Conservation (phyloP, 2,113 vertebrate species). For the Stegostoma tigrinum region DNA sequence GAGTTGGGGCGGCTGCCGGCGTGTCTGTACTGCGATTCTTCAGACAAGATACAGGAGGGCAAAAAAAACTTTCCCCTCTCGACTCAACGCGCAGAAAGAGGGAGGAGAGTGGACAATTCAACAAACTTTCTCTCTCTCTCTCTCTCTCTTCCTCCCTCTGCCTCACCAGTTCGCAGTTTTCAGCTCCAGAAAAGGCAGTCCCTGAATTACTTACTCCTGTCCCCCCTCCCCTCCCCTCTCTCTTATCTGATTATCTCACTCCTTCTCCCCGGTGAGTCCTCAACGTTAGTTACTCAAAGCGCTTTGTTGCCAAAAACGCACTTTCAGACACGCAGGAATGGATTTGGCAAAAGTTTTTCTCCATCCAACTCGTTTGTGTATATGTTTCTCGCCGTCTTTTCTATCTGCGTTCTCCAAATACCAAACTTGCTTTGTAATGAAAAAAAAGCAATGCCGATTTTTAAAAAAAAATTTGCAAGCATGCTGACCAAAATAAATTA, state of each 20-base stretch:
- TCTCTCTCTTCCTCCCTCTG: background rate
- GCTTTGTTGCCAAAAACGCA: background rate
- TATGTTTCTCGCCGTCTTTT: background rate
- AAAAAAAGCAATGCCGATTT: background rate
- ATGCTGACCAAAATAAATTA: no score
- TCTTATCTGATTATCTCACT: background rate
- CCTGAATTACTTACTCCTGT: background rate
- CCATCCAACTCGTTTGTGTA: background rate
- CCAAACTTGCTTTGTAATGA: background rate
- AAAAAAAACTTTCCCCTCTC: background rate
- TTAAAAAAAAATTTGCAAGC: no score
- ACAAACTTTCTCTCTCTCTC: background rate
- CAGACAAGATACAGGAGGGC: constrained; percentile 21
- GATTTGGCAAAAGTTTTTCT: background rate
- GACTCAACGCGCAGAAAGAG: background rate
- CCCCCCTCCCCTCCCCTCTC: no score
- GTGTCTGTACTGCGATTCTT: constrained; percentile 14
- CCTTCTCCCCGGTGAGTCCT: background rate
- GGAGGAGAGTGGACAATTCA: background rate
- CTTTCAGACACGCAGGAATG: constrained; percentile 14
- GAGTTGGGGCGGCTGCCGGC: background rate
- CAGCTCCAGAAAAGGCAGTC: background rate
- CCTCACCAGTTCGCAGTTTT: background rate
- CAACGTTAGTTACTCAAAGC: background rate
- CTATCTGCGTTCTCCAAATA: background rate